Evolutionary conservation across 2,888 invertebrate species (phyloP), one percentile per base, ranked within the genome.

Genomic region (Harpagoxenus sublaevis): DNA sequence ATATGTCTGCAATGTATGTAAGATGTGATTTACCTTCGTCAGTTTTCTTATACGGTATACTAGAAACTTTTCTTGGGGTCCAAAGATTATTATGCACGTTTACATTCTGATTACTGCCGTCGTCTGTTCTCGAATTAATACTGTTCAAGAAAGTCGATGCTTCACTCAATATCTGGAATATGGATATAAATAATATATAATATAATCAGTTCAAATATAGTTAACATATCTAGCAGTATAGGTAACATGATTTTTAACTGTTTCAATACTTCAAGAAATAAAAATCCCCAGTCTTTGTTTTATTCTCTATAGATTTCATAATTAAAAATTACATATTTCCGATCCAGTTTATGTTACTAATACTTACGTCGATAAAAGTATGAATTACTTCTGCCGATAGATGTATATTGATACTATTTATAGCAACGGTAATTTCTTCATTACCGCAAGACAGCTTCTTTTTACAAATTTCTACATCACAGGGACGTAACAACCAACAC

Each of bases 311-410:
- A 66, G 12, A 48, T 31, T 3, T 48, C 15, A 2, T 42, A 48
- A 66, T 66, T 45, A 28, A 66, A 66, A 42, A 65, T 35, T 23
- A 65, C n/a, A 23, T 1, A 35, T 57, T 53, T 42, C 39, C 42
- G 12, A 57, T 45, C 1, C 3, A 63, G 0, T 31, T 63, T 48
- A 63, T 35, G 0, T 63, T 23, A 12, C 15, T 66, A 23, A 62
- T 85, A 90, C 92, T 92, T 84, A 96, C 95, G 88, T 96, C 97
- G 90, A 96, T 96, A 57, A 97, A 95, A 18, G 97, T 97, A 89
- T 97, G 97, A 0, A 98, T 96, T 0, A 97, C 97, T 74, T 97
- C 96, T 6, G 97, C 96, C 68, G 97, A 97, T 10, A 98, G 94
- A 90, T 97, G 97, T 18, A 98, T 92, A 92, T 97, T 97, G 23